Conservation (phyloP, 2,113 vertebrate species). For the Elephantulus edwardii region DNA sequence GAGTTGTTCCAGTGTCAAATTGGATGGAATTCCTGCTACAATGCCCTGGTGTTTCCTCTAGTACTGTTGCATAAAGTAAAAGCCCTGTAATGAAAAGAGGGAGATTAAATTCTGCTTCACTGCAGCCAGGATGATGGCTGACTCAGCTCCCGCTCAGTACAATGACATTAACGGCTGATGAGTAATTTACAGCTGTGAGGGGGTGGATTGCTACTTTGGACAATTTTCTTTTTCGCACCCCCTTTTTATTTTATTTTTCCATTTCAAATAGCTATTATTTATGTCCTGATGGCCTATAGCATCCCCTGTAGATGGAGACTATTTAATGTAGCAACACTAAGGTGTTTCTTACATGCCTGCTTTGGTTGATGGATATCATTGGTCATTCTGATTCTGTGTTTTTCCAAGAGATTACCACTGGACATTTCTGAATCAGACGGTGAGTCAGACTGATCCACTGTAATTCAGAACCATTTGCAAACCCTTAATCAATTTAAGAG, state of each 20-base stretch:
- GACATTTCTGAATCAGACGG: conserved; percentile 5
- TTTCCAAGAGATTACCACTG: conserved; percentile 34
- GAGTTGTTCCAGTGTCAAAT: conserved; percentile 58
- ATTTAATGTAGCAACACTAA: conserved; percentile 36
- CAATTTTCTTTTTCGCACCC: conserved; percentile 67
- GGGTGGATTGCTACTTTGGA: conserved; percentile 76
- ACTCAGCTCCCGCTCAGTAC: conserved; percentile 80
- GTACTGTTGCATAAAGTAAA: conserved; percentile 18
- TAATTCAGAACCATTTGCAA: conserved; percentile 43
- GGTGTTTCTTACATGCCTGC: not conserved
- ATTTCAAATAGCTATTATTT: conserved; percentile 75
- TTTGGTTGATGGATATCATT: conserved; percentile 15
- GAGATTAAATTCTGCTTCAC: conserved; percentile 74
- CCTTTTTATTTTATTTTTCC: conserved; percentile 60
- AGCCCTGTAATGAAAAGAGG: conserved; percentile 69
- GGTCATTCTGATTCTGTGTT: conserved; percentile 40
- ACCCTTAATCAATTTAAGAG: conserved; percentile 22
- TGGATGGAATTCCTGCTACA: conserved; percentile 57
- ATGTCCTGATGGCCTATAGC: conserved; percentile 31
- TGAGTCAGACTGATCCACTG: conserved; percentile 41
- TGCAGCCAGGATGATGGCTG: conserved; percentile 77
- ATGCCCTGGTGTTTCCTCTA: conserved; percentile 15
- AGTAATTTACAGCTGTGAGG: conserved; percentile 85
- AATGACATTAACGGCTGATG: conserved; percentile 82
- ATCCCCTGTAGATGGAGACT: conserved; percentile 47